Evolutionary conservation across 1,140 invertebrate species (phyloP), one percentile per base, ranked within the genome.

Genomic region (Drosophila simulans): DNA sequence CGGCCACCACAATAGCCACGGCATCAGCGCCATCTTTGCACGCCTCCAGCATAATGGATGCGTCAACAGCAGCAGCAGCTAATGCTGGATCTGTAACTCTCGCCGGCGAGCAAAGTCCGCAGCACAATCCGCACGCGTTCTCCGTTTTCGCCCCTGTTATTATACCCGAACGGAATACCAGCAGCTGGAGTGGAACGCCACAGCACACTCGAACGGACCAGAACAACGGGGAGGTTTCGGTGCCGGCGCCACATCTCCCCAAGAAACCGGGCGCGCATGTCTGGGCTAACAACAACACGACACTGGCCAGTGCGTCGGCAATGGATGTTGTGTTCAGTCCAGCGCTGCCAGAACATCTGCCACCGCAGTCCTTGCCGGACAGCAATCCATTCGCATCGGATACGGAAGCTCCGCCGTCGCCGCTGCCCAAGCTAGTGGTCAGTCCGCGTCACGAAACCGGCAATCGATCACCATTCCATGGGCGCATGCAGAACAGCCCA

Each of bases 401-500:
- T 13, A 45, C 68, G 2, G 86, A 85, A 49, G 55, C 63, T 1
- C 80, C 79, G 15, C 74, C 90, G 42, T 91, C 91, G 11, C 84
- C 90, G 46, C 57, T 92, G 53, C 85, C 83, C 10, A 85, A 83
- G 48, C 46, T 90, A 25, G 76, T 91, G 53, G 78, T 91, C 7
- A 92, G 91, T 76, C 91, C 91, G 37, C 74, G 82, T 27, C 74
- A 80, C 34, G 85, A 92, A 27, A 48, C 75, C 49, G 77, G 66
- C 42, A 92, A 90, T 74, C 72, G 83, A 39, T 91, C 91, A 58
- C 91, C 91, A 84, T 92, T 92, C 84, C 90, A 92, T 54, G 80
- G 51, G 46, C 76, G 80, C n/a, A 66, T 51, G 35, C 86, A 84
- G 59, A 88, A 85, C 43, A 91, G 89, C 69, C 89, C 89, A 11